Percentiles rank a stretch among this genome's conserved stretches.
Evolutionary conservation across 2,113 vertebrate genomes (phyloP).

Genomic region (Sakesphorus luctuosus): DNA sequence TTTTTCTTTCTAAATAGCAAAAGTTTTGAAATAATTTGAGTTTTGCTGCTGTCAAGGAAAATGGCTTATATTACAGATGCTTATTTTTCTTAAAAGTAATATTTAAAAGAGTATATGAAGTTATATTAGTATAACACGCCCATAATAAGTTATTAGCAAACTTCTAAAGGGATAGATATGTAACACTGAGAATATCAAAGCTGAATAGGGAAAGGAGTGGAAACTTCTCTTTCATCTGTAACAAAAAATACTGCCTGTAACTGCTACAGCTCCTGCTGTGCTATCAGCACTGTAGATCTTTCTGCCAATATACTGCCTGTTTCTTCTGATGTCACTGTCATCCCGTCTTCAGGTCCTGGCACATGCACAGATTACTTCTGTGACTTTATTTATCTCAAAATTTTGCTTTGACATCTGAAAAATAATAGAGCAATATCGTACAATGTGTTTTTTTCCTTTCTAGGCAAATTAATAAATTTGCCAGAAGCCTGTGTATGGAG

Average conservation of each 20-base stretch:
- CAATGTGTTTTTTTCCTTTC: not conserved
- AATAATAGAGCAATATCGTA: rapidly evolving
- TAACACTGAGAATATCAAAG: not conserved
- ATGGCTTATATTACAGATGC: not conserved
- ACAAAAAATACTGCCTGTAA: not conserved
- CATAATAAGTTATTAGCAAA: not conserved
- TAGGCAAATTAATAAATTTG: not conserved
- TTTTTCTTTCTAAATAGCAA: not conserved
- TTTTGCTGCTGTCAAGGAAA: not conserved
- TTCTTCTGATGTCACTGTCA: not conserved
- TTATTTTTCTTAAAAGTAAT: not conserved
- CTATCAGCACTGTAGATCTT: not conserved
- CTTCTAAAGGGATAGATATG: not conserved
- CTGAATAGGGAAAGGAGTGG: not conserved
- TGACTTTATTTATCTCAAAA: not conserved
- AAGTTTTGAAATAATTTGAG: not conserved
- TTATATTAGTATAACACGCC: not conserved
- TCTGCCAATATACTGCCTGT: not conserved
- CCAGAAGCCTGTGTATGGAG: not conserved
- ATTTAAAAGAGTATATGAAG: not conserved
- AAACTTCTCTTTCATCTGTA: not conserved
- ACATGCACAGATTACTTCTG: not conserved
- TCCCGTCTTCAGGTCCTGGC: not conserved
- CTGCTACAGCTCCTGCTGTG: not conserved
- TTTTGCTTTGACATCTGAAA: not conserved